Conservation (phyloP, 2,888 invertebrate genomes). For the Zhengitettix transpicula region DNA sequence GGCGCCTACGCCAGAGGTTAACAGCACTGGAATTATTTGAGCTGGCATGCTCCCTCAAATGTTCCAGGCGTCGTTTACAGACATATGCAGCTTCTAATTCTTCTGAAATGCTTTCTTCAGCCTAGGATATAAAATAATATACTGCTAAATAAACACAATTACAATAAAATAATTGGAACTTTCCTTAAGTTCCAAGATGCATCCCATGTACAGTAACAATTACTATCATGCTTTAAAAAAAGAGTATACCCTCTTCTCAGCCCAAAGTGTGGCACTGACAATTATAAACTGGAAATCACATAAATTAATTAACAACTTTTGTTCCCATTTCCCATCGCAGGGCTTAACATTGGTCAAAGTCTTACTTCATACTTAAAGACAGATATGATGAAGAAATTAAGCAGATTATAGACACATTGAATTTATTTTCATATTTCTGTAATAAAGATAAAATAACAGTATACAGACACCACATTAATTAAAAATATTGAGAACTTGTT, state of each 20-base stretch:
- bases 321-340: too few relatives aligned
- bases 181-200: background rate
- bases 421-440: too few relatives aligned
- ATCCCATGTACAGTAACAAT: background rate
- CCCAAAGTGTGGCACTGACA: too few relatives aligned
- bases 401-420: too few relatives aligned
- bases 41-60: slow-evolving; percentile 62
- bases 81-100: slow-evolving; percentile 80
- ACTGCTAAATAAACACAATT: background rate
- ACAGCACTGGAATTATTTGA: slow-evolving; percentile 29
- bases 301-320: too few relatives aligned
- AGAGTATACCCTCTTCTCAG: background rate
- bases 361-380: too few relatives aligned
- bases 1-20: slow-evolving; percentile 67
- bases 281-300: too few relatives aligned
- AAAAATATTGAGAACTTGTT: too few relatives aligned
- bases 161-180: background rate
- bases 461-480: too few relatives aligned
- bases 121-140: slow-evolving; percentile 24
- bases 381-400: too few relatives aligned
- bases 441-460: too few relatives aligned
- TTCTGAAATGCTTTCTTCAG: slow-evolving; percentile 83
- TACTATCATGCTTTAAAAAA: background rate
- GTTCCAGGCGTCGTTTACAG: slow-evolving; percentile 83
- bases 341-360: too few relatives aligned